Evolutionary conservation across 53 echinoderm and acorn worm genomes (phyloP).

Genomic region (Patiria pectinifera): DNA sequence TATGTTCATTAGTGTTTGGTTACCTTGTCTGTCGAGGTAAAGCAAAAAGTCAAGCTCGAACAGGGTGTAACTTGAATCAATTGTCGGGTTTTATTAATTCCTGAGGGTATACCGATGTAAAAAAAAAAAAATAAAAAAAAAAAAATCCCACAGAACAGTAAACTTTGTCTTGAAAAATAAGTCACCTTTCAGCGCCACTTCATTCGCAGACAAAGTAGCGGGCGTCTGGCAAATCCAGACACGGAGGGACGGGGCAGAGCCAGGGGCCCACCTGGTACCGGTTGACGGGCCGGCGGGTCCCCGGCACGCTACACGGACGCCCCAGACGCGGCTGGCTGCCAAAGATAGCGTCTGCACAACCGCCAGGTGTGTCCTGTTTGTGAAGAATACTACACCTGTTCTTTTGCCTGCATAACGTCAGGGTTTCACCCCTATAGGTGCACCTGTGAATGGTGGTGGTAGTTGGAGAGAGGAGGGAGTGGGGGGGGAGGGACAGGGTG

Average conservation of each 20-base stretch:
- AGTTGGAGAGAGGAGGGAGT: neutral
- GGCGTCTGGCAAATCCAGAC: slow-evolving; percentile 24
- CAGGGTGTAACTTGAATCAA: neutral
- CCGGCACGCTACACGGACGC: slow-evolving; percentile 41
- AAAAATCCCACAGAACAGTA: neutral
- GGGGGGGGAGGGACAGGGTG: neutral
- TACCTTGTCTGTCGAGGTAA: too few relatives aligned
- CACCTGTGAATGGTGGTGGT: neutral
- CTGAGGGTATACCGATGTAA: neutral
- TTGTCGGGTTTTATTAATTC: neutral
- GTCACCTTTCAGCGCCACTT: slow-evolving; percentile 20
- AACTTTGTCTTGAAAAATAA: slow-evolving; percentile 2
- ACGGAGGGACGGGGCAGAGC: neutral
- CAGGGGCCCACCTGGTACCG: slow-evolving; percentile 10
- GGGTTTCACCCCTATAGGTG: neutral
- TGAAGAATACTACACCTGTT: slow-evolving; percentile 54
- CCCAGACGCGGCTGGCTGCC: slow-evolving; percentile 52
- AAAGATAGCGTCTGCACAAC: slow-evolving; percentile 53
- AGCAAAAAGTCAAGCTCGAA: neutral
- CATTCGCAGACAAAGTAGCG: slow-evolving; percentile 15
- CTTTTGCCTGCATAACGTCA: neutral
- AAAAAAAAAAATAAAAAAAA: neutral
- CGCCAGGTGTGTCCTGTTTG: slow-evolving; percentile 67
- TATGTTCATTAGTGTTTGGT: too few relatives aligned
- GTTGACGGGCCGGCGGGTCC: neutral